These are phyloP conservation scores for Apodemia mormo DNA, from an alignment of 2,888 invertebrate genomes.

Conservation along the genomic window DNA sequence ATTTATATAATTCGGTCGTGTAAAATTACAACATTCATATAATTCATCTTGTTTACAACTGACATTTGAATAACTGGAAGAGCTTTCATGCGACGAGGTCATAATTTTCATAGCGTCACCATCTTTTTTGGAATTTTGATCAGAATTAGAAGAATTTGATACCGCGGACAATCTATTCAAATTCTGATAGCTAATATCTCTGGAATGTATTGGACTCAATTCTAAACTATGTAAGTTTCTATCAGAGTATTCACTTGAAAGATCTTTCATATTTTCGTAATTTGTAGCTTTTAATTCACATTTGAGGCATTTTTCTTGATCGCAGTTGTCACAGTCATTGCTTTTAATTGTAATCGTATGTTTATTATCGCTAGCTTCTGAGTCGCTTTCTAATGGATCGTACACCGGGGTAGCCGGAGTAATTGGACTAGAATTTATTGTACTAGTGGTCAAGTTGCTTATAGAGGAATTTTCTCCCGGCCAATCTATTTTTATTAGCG, in stretches of 20 bases:
- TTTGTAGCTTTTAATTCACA: constrained; percentile 70
- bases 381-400: constrained; percentile 72
- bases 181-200: constrained; percentile 75
- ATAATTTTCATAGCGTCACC: constrained; percentile 59
- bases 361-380: constrained; percentile 67
- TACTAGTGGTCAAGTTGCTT: constrained; percentile 61
- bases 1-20: constrained; percentile 73
- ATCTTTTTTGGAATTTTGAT: constrained; percentile 50
- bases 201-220: constrained; percentile 62
- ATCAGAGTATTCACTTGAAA: constrained; percentile 39
- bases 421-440: constrained; percentile 55
- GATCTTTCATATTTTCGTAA: constrained; percentile 52
- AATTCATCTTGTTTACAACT: constrained; percentile 63
- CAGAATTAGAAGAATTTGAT: constrained; percentile 68
- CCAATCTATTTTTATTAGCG: constrained; percentile 74
- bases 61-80: constrained; percentile 67
- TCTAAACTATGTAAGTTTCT: constrained; percentile 53
- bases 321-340: constrained; percentile 58
- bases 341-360: constrained; percentile 64
- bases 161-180: constrained; percentile 72
- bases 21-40: constrained; percentile 67
- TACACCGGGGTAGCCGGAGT: constrained; percentile 66
- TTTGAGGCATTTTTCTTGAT: constrained; percentile 65
- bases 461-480: constrained; percentile 58
- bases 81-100: constrained; percentile 76